phyloP scores from a whole-genome alignment of 2,888 invertebrate genomes.

The Nymphalis urticae region DNA sequence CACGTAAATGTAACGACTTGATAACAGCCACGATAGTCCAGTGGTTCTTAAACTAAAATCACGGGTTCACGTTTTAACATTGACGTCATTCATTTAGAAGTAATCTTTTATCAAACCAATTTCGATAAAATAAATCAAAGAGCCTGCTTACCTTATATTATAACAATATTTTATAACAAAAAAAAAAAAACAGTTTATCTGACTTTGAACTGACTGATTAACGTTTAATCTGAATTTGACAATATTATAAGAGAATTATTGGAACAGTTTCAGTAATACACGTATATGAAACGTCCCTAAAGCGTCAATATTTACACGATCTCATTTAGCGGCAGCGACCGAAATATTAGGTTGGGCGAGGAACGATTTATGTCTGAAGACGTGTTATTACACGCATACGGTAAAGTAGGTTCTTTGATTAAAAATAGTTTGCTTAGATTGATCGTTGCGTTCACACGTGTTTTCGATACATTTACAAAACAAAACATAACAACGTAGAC shows the following conservation, averaged over 20 bases:
- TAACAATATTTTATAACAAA: too few species aligned
- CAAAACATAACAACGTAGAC: not conserved
- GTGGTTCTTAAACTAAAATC: too few species aligned
- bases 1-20: not conserved
- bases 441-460: not conserved
- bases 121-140: too few species aligned
- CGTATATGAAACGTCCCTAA: slow-evolving; percentile 1
- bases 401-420: slow-evolving; percentile 52
- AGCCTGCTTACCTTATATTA: too few species aligned
- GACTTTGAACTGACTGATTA: too few species aligned
- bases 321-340: slow-evolving; percentile 57
- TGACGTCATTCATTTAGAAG: too few species aligned
- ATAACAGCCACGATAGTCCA: too few species aligned
- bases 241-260: too few species aligned
- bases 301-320: slow-evolving; percentile 59
- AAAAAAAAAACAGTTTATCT: too few species aligned
- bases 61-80: too few species aligned
- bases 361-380: slow-evolving; percentile 62
- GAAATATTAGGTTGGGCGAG: slow-evolving; percentile 61
- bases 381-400: slow-evolving; percentile 61
- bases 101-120: too few species aligned
- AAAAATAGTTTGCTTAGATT: slow-evolving; percentile 48
- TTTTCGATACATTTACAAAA: not conserved
- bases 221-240: too few species aligned
- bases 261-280: not conserved